A percentile compares a stretch with the other conserved stretches of the same genome.
Conservation (phyloP, 2,113 vertebrate species). For the Megaceryle torquata region DNA sequence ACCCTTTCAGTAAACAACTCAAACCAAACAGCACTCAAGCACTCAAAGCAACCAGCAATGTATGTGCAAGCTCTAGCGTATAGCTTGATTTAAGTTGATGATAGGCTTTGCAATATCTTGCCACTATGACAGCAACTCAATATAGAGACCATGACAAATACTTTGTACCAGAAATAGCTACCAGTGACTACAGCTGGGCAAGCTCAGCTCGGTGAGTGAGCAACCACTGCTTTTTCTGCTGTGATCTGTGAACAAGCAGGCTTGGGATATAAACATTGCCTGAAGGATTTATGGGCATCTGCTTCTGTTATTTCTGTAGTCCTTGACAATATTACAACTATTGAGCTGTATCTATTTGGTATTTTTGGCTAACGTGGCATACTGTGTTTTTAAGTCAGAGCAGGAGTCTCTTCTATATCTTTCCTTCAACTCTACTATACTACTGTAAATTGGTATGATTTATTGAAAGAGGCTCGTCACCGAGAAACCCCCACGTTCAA, state of each 20-base stretch:
- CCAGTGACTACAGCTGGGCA: neutral
- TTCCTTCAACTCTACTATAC: neutral
- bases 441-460: neutral
- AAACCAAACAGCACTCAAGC: too few species aligned
- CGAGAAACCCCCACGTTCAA: neutral
- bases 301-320: neutral
- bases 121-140: fast-evolving
- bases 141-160: neutral
- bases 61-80: neutral
- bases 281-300: neutral
- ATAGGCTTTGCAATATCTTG: neutral
- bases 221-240: neutral
- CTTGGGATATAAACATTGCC: neutral
- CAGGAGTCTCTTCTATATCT: neutral
- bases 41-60: too few species aligned
- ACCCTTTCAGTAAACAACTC: too few species aligned
- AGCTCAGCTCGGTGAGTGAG: neutral
- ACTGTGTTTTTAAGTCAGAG: neutral
- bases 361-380: neutral
- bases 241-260: neutral
- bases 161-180: neutral
- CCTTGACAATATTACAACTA: neutral
- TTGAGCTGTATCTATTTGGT: neutral
- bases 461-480: neutral
- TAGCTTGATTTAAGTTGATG: neutral